Conservation (phyloP, 1,140 invertebrate genomes). For the Drosophila pseudoobscura region DNA sequence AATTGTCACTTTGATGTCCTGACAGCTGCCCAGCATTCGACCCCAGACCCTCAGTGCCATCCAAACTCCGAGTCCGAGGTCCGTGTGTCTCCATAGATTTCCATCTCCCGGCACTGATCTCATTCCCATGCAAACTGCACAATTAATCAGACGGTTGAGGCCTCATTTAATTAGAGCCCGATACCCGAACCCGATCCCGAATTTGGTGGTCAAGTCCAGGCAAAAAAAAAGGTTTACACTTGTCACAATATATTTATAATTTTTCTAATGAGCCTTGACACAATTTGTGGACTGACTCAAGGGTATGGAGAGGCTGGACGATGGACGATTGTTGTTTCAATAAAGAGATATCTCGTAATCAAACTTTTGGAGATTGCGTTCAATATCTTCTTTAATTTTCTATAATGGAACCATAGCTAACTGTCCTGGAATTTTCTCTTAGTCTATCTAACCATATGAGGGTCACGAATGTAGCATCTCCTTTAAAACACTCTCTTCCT, state of each 20-base stretch:
- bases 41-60: constrained; percentile 8
- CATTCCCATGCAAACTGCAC: constrained; percentile 59
- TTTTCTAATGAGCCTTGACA: constrained; percentile 16
- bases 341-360: not conserved
- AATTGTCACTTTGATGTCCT: constrained; percentile 79
- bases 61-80: no score
- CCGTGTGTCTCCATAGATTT: constrained; percentile 59
- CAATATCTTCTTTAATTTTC: no score
- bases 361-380: no score
- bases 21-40: constrained; percentile 39
- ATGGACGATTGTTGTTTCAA: not conserved
- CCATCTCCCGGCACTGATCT: constrained; percentile 12
- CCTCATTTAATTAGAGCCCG: constrained; percentile 70
- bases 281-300: constrained; percentile 1
- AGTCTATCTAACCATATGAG: not conserved
- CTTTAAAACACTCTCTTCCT: not conserved
- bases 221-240: constrained; percentile 45
- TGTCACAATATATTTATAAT: constrained; percentile 17
- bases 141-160: constrained; percentile 74
- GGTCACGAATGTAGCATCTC: no score
- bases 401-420: no score
- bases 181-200: constrained; percentile 1
- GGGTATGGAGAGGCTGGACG: not conserved
- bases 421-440: not conserved
- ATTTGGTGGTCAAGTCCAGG: constrained; percentile 53